Evolutionary conservation across 2,113 vertebrate genomes (phyloP), one percentile per base, ranked within the genome.

Genomic region (Nyctibius bracteatus): DNA sequence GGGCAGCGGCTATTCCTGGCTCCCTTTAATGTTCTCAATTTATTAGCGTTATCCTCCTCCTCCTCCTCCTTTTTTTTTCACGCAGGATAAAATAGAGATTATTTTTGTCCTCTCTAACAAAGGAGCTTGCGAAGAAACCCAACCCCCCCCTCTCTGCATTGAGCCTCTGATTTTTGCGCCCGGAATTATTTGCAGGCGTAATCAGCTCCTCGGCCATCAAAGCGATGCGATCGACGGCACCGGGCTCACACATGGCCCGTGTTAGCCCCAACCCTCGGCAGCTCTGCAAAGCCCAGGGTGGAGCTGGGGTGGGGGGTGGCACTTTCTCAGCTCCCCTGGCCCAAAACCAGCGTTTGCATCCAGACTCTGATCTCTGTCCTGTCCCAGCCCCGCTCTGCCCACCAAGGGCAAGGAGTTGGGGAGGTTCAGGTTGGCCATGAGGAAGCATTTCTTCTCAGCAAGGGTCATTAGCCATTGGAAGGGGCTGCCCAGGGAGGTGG

Each of bases 331-430:
- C 43, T 18, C 24, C n/a, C 5, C n/a, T 4, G 7, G 22, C 43
- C 58, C 65, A 1, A 8, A 20, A 2, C 0, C 0, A 9, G 19
- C 17, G 1, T n/a, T 35, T 20, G 35, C 37, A 21, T 21, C 0
- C 15, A 7, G 25, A 33, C 3, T 0, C 3, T 8, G 43, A 19
- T 1, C 16, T 1, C 0, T 1, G 31, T 21, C 44, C 35, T 5
- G 5, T 4, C 51, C 81, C 27, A 6, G 1, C 51, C 51, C 37
- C 16, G 0, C 55, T 35, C 24, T 39, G 57, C 57, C n/a, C 22
- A 2, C 25, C 22, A 0, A 21, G 30, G 47, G 6, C 47, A 4
- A 6, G n/a, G n/a, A n/a, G n/a, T n/a, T n/a, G n/a, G n/a, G n/a
- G n/a, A n/a, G n/a, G n/a, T n/a, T n/a, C n/a, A n/a, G n/a, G n/a